These are phyloP conservation scores for Sebastes cheni DNA, from an alignment of 2,797 vertebrate species.

Conservation along the genomic window DNA sequence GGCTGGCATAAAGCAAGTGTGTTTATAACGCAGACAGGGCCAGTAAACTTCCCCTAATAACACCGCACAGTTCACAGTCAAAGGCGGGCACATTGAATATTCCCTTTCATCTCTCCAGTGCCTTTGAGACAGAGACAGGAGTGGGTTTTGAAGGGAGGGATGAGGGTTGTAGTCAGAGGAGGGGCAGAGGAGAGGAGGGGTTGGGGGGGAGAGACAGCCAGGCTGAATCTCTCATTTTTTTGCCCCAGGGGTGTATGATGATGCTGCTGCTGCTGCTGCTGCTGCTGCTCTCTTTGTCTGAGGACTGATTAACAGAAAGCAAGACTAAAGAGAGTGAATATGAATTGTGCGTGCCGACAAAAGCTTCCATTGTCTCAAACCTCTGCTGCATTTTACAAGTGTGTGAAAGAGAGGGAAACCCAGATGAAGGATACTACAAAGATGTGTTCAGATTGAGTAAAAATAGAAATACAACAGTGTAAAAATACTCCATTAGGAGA, in stretches of 20 bases:
- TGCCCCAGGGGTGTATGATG: slow-evolving; percentile 71
- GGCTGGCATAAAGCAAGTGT: slow-evolving; percentile 41
- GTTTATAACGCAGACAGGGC: slow-evolving; percentile 65
- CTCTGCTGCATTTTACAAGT: slow-evolving; percentile 13
- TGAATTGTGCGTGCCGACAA: slow-evolving; percentile 59
- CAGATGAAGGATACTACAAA: not conserved
- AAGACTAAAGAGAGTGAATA: slow-evolving; percentile 59
- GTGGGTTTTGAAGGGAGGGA: slow-evolving; percentile 70
- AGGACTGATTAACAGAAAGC: slow-evolving; percentile 72
- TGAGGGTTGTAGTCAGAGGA: slow-evolving; percentile 64
- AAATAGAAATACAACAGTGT: not conserved
- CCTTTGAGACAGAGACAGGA: slow-evolving; percentile 78
- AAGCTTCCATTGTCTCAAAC: slow-evolving; percentile 54
- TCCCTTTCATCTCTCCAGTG: slow-evolving; percentile 80
- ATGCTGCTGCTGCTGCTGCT: slow-evolving; percentile 57
- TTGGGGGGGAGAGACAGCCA: slow-evolving; percentile 56
- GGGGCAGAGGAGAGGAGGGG: slow-evolving; percentile 38
- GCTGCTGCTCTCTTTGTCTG: slow-evolving; percentile 78
- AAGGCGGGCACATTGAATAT: slow-evolving; percentile 71
- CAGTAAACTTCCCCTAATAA: slow-evolving; percentile 71
- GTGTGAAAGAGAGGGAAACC: slow-evolving; percentile 10
- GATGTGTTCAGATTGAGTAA: not conserved
- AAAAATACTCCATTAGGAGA: not conserved
- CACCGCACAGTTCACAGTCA: slow-evolving; percentile 66
- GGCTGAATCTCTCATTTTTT: slow-evolving; percentile 67